Conservation (phyloP, 30 jellyfish, hydroid and myxozoan genomes). For the Rhopilema esculentum region DNA sequence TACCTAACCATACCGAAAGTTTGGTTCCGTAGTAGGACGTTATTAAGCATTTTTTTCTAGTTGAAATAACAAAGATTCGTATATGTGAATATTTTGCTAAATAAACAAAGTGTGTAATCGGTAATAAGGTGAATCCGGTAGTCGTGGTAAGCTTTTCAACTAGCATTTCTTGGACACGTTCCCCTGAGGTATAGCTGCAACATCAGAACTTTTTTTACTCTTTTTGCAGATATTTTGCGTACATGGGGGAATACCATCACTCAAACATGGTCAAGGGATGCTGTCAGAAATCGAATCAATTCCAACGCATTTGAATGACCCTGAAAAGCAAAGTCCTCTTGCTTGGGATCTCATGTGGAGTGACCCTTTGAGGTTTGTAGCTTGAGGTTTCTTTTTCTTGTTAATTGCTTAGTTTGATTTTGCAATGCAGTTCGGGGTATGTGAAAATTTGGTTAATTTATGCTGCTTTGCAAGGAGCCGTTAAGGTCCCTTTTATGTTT, state of each 20-base stretch:
- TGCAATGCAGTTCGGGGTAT: no score
- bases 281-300: slow-evolving; percentile 56
- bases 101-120: no score
- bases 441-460: no score
- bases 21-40: no score
- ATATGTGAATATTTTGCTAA: no score
- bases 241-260: slow-evolving; percentile 77
- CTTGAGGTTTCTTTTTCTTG: background rate
- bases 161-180: background rate
- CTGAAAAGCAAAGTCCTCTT: slow-evolving; percentile 73
- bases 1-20: no score
- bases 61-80: no score
- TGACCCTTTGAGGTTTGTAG: slow-evolving; percentile 65
- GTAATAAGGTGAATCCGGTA: no score
- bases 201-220: background rate
- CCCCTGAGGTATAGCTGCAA: no score
- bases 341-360: slow-evolving; percentile 84
- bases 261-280: slow-evolving; percentile 45
- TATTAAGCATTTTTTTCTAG: no score
- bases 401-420: no score
- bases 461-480: background rate
- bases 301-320: slow-evolving; percentile 45
- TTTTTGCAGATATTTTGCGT: slow-evolving; percentile 70
- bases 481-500: background rate
- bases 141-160: background rate